phyloP scores from a whole-genome alignment of 1,140 invertebrate species.

The Scaptomyza montana region DNA sequence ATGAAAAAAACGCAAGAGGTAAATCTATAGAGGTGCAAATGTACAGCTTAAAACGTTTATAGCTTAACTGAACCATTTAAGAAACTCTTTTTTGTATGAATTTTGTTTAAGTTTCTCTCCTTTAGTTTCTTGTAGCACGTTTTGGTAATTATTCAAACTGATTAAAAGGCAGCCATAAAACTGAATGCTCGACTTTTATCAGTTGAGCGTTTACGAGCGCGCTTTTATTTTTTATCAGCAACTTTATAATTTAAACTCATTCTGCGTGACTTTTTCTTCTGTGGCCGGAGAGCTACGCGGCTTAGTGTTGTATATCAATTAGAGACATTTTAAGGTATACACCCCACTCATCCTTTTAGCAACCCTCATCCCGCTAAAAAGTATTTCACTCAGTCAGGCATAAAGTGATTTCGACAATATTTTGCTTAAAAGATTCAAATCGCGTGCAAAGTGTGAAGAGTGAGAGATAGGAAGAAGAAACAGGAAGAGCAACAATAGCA shows the following conservation, averaged over 20 bases:
- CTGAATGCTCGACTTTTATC: conserved; percentile 67
- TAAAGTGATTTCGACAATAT: conserved; percentile 82
- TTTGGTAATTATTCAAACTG: conserved; percentile 75
- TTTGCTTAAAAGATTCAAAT: conserved; percentile 83
- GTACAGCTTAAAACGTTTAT: not conserved
- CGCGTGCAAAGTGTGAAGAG: conserved; percentile 53
- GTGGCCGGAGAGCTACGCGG: conserved; percentile 1
- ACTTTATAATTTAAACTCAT: conserved; percentile 61
- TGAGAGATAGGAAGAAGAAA: conserved; percentile 10
- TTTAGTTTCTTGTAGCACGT: conserved; percentile 45
- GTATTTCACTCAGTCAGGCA: conserved; percentile 56
- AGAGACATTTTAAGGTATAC: conserved; percentile 56
- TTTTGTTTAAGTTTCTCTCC: conserved; percentile 2
- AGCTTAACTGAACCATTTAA: not conserved
- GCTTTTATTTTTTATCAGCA: conserved; percentile 54
- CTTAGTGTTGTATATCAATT: conserved; percentile 64
- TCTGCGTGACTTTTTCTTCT: conserved; percentile 60
- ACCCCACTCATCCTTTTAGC: not conserved
- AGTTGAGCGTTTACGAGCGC: conserved; percentile 42
- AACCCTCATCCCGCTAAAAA: conserved; percentile 15
- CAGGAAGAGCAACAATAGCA: conserved; percentile 55
- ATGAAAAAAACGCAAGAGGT: too few species aligned
- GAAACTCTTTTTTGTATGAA: not conserved
- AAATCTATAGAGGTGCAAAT: too few species aligned
- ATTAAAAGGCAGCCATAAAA: conserved; percentile 67